Evolutionary conservation across 2,113 vertebrate genomes (phyloP), one percentile per base, ranked within the genome.

Genomic region (Nothobranchius furzeri): DNA sequence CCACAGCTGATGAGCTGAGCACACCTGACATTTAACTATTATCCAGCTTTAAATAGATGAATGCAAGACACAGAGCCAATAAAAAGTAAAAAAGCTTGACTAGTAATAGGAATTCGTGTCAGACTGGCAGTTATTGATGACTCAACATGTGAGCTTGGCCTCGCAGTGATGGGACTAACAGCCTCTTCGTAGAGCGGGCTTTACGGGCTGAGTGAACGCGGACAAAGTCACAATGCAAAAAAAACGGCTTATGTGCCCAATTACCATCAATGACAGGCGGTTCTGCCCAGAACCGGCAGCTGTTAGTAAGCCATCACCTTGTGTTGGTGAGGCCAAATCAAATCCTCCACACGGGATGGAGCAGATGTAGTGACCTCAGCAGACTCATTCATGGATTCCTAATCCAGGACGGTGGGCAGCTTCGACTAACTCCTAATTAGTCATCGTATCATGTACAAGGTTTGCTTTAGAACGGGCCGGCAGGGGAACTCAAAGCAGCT

Each of bases 241-340:
- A 64, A 83, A 84, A 81, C 68, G 63, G 79, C 71, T 70, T 77
- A 73, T 81, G 78, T 82, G 79, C 51, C 77, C 82, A 88, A 89
- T 87, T 89, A 89, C 78, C 53, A 72, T 85, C 82, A 89, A 78
- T 85, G 87, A 88, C 86, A 86, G 81, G 81, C 84, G 87, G 89
- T 88, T 89, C 84, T 85, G 71, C 79, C 70, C 12, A 69, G 68
- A 67, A 72, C 71, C 79, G 77, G 76, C 81, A 83, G 80, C 85
- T 82, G 84, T 89, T 90, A 90, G 75, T 66, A 42, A 78, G 71
- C 75, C 85, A 77, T 91, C 88, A 85, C 69, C 87, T 85, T 75
- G 75, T 71, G 73, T 83, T 81, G 73, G 83, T 45, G 43, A 11
- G 43, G 43, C 9, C 66, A 37, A 73, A 66, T 60, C 73, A 70